Evolutionary conservation across 2,888 invertebrate species (phyloP).

Genomic region (Drosophila atripex): DNA sequence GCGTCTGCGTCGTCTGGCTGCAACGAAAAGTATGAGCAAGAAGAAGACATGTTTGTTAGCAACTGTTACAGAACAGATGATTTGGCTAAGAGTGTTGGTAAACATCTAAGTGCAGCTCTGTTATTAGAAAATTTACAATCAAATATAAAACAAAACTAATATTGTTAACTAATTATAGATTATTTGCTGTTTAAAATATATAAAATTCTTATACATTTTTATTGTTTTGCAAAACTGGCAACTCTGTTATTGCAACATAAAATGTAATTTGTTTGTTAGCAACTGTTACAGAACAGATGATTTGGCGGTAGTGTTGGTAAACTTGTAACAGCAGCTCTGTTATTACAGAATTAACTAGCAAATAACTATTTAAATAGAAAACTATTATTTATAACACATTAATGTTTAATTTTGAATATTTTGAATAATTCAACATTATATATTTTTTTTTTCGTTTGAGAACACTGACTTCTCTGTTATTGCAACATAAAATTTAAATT

Average conservation of each 20-base stretch:
- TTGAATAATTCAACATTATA: too few species aligned
- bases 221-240: too few species aligned
- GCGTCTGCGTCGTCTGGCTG: constrained; percentile 27
- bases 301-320: background rate
- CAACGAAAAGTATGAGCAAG: constrained; percentile 10
- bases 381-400: background rate
- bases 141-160: too few species aligned
- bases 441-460: too few species aligned
- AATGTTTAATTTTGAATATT: background rate
- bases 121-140: too few species aligned
- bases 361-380: background rate
- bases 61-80: background rate
- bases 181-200: too few species aligned
- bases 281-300: background rate
- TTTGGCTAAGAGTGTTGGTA: background rate
- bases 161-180: background rate
- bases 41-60: constrained; percentile 16
- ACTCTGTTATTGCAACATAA: too few species aligned
- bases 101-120: background rate
- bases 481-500: constrained; percentile 3
- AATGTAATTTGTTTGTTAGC: constrained; percentile 18
- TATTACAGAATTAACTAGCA: background rate
- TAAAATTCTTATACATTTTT: too few species aligned
- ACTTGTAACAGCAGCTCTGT: background rate
- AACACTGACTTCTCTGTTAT: background rate